A percentile compares a stretch with the other conserved stretches of the same genome.
Conservation (phyloP, 2,888 invertebrate genomes). For the Cylindroiulus punctatus region DNA sequence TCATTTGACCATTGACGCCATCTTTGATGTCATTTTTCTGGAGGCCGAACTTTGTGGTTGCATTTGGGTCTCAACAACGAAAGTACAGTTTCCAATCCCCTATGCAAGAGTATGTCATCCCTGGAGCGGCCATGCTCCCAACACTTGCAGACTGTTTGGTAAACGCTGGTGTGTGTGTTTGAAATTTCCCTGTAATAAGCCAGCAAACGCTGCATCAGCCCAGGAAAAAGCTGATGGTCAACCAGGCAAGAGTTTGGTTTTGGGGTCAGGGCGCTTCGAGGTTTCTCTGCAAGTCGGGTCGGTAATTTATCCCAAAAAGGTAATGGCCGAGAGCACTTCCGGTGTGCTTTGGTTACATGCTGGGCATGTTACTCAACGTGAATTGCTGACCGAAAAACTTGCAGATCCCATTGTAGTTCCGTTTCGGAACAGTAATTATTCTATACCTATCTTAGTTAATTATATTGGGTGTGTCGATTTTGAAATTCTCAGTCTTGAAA, state of each 20-base stretch:
- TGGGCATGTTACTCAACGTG: background rate
- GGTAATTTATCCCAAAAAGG: background rate
- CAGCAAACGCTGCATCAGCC: too few relatives aligned
- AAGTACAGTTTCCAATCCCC: too few relatives aligned
- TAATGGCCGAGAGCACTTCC: background rate
- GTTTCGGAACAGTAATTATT: slow-evolving; percentile 40
- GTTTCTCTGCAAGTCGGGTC: background rate
- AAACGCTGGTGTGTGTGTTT: background rate
- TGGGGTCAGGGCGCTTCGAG: background rate
- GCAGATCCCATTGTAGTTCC: slow-evolving; percentile 49
- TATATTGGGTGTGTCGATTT: slow-evolving; percentile 40
- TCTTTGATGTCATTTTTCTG: too few relatives aligned
- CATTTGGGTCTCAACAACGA: too few relatives aligned
- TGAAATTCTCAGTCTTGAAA: background rate
- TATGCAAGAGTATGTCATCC: too few relatives aligned
- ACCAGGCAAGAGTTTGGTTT: too few relatives aligned
- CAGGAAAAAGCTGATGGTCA: background rate
- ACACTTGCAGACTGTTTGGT: background rate
- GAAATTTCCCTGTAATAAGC: background rate
- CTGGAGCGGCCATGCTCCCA: background rate
- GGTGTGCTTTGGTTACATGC: background rate
- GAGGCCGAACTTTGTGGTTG: too few relatives aligned
- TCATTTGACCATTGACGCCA: background rate
- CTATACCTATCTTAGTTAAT: background rate
- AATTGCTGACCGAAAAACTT: background rate